phyloP scores from a whole-genome alignment of 2,888 invertebrate species.

The Lucinisca nassula region DNA sequence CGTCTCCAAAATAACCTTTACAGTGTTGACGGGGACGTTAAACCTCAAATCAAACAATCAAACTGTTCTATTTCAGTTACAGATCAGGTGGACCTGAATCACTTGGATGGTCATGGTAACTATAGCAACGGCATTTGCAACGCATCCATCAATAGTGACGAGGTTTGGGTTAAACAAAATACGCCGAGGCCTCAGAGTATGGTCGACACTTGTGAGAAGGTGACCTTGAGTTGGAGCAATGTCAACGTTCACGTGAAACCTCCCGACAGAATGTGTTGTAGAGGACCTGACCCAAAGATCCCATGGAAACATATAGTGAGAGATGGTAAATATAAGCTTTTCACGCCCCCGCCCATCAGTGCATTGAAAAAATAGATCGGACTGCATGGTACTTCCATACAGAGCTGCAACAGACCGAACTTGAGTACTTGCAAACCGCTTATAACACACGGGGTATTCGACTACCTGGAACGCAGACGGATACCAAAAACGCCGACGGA shows the following conservation, averaged over 20 bases:
- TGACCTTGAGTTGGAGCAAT: not conserved
- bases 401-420: no score
- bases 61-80: not conserved
- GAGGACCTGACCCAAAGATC: not conserved
- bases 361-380: no score
- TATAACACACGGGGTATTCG: no score
- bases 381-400: no score
- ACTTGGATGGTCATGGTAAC: no score
- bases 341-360: not conserved
- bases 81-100: not conserved
- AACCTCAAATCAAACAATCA: no score
- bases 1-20: no score
- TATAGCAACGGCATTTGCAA: not conserved
- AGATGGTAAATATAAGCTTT: no score
- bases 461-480: no score
- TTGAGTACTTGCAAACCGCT: no score
- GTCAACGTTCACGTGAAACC: not conserved
- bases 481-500: no score
- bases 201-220: not conserved
- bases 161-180: not conserved
- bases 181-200: not conserved
- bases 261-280: not conserved
- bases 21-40: no score
- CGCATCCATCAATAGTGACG: not conserved
- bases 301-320: not conserved